A percentile compares a stretch with the other conserved stretches of the same genome.
These are phyloP conservation scores for Murina feae DNA, from an alignment of 2,113 vertebrate genomes.

Conservation along the genomic window DNA sequence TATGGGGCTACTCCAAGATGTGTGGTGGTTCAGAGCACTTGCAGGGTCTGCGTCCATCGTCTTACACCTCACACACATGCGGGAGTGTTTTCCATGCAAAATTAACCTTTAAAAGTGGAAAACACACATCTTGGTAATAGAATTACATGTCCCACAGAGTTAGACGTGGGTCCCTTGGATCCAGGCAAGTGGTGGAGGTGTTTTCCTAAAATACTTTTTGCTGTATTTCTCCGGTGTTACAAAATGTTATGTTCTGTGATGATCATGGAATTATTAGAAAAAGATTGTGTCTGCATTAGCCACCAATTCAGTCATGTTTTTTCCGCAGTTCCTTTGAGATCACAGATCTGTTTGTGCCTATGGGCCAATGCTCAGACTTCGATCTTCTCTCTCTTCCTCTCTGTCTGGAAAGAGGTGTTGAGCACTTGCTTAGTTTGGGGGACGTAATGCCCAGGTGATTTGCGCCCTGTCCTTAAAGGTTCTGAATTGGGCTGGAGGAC, in stretches of 20 bases:
- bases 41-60: fast-evolving
- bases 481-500: background rate
- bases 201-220: conserved; percentile 39
- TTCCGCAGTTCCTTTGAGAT: background rate
- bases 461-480: background rate
- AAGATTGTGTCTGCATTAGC: background rate
- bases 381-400: background rate
- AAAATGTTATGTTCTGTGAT: background rate
- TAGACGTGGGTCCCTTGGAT: background rate
- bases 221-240: background rate
- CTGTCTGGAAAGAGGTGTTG: background rate
- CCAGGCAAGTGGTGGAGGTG: background rate
- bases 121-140: background rate
- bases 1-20: background rate
- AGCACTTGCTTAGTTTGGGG: background rate
- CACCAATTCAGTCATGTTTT: background rate
- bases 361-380: background rate
- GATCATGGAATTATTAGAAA: background rate
- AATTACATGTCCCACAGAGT: background rate
- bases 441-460: background rate
- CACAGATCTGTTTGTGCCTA: background rate
- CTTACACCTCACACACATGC: background rate
- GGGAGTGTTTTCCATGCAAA: conserved; percentile 2
- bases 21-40: fast-evolving
- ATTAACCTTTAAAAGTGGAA: background rate